A percentile compares a stretch with the other conserved stretches of the same genome.
Evolutionary conservation across 2,888 invertebrate species (phyloP).

Genomic region (Phaonia tiefii): DNA sequence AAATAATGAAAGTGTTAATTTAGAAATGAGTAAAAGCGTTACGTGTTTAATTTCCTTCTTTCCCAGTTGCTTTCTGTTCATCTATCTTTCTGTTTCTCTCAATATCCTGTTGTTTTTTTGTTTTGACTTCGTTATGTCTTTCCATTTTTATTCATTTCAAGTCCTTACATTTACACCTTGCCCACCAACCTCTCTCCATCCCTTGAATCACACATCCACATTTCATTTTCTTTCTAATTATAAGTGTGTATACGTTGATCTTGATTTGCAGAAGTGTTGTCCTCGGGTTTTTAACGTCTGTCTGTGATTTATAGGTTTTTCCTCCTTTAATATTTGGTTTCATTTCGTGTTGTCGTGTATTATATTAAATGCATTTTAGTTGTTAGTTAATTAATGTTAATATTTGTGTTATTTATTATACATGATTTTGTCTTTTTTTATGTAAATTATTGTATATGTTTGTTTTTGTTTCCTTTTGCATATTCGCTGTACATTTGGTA

Average conservation of each 20-base stretch:
- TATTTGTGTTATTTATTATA: constrained; percentile 44
- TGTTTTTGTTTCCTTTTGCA: background rate
- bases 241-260: constrained; percentile 42
- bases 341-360: constrained; percentile 31
- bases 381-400: constrained; percentile 58
- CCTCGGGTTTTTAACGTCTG: constrained; percentile 24
- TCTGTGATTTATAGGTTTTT: constrained; percentile 56
- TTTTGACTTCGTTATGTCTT: constrained; percentile 1
- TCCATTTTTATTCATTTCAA: constrained; percentile 10
- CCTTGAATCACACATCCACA: too few relatives aligned
- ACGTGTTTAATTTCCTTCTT: constrained; percentile 59
- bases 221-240: constrained; percentile 28
- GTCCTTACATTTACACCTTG: constrained; percentile 4
- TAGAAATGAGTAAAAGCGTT: constrained; percentile 55
- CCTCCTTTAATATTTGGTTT: constrained; percentile 15
- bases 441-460: background rate
- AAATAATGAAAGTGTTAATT: constrained; percentile 69
- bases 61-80: constrained; percentile 18
- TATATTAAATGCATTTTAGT: constrained; percentile 41
- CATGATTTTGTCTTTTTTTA: background rate
- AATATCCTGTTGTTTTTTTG: background rate
- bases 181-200: too few relatives aligned
- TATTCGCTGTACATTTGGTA: background rate
- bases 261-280: constrained; percentile 30
- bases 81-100: constrained; percentile 7